Base-by-base conservation (phyloP, 1,140 invertebrate species). In the Diachasma alloeum region DNA sequence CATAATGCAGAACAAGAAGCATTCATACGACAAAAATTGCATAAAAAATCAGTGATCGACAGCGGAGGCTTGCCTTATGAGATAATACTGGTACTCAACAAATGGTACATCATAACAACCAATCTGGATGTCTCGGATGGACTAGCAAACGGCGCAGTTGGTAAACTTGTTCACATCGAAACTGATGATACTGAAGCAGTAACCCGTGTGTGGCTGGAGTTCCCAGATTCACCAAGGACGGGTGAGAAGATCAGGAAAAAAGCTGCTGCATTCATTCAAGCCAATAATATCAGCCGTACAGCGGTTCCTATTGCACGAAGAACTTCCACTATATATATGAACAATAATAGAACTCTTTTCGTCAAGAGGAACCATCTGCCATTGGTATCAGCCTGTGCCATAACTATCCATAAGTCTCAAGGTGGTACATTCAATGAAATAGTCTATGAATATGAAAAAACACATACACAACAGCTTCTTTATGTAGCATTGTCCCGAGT, bases 111-210 rank as follows among this genome's bases (percentile, higher is more conserved):
- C 66, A 82, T 88, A 19, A 83, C 83, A 37, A 82, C 81, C 4
- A 88, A 88, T 77, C 86, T 89, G n/a, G 81, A 86, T 78, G 83
- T 87, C 0, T 63, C 79, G n/a, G 86, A 87, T 79, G 86, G 86
- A 9, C 79, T 88, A 67, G 82, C 77, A 0, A 89, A 89, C 78
- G 86, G 85, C 31, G 78, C 86, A 9, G 80, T 85, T 63, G 87
- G 84, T 13, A 82, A 81, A 77, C 76, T 88, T 67, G 46, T 76
- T 46, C 80, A 85, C 76, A 71, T 86, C 37, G 85, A 88, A 76
- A 56, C n/a, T 26, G 59, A 84, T 75, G 77, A 81, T 10, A 37
- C 24, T n/a, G 17, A 10, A 13, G 24, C 11, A 26, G 63, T n/a
- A n/a, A 56, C 11, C n/a, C 11, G 11, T 56, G 48, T 6, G 48